phyloP scores from a whole-genome alignment of 2,113 vertebrate species.

The Sula dactylatra region DNA sequence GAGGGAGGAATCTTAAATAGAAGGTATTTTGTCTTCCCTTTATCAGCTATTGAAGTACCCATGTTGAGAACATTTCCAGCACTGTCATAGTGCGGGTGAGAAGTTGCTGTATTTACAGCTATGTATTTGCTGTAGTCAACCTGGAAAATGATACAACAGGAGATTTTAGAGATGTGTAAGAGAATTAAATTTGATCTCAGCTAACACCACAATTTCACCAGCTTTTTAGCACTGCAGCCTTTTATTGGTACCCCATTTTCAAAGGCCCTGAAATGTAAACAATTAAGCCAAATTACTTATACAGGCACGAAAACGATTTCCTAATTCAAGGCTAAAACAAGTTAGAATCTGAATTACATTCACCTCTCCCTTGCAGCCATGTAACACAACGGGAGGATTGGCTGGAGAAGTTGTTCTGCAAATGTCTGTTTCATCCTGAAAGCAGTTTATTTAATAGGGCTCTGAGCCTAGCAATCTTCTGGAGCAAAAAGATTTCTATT shows the following conservation, averaged over 20 bases:
- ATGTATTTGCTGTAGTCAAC: constrained; percentile 88
- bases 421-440: background rate
- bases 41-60: constrained; percentile 86
- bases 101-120: constrained; percentile 84
- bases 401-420: background rate
- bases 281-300: background rate
- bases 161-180: background rate
- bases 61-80: constrained; percentile 90
- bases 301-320: background rate
- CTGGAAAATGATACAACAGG: constrained; percentile 64
- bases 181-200: background rate
- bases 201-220: background rate
- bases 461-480: background rate
- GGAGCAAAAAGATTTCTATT: background rate
- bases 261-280: background rate
- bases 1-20: constrained; percentile 86
- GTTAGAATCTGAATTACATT: background rate
- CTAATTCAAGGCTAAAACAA: background rate
- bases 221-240: background rate
- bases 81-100: constrained; percentile 92
- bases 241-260: background rate
- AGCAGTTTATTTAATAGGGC: background rate
- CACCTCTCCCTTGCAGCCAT: background rate
- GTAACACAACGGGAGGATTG: background rate
- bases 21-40: constrained; percentile 86